Conservation (phyloP, 2,113 vertebrate genomes). For the Notarius lentiginosus region DNA sequence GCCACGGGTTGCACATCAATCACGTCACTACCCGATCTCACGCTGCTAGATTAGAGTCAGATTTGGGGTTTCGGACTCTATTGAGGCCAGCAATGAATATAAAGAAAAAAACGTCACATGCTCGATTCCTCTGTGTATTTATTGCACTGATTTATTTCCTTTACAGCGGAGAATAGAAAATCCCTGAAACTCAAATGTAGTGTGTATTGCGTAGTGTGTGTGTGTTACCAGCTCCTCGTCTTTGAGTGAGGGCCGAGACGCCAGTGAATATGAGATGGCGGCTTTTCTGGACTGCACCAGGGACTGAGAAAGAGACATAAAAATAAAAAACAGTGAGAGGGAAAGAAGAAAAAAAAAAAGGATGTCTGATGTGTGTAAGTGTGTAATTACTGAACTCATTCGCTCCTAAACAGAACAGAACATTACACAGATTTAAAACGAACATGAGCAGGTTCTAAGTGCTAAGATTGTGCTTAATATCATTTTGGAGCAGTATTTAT, state of each 20-base stretch:
- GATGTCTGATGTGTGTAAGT: neutral
- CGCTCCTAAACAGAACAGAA: neutral
- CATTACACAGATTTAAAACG: neutral
- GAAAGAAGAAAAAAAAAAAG: slow-evolving; percentile 41
- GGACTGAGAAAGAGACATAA: slow-evolving; percentile 73
- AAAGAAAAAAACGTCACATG: too few relatives aligned
- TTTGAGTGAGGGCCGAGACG: slow-evolving; percentile 89
- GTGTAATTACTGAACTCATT: neutral
- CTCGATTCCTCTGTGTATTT: neutral
- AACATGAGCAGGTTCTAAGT: neutral
- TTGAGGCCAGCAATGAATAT: too few relatives aligned
- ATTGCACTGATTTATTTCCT: neutral
- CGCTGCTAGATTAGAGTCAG: too few relatives aligned
- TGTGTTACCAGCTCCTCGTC: slow-evolving; percentile 92
- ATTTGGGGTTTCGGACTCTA: too few relatives aligned
- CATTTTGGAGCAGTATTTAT: neutral
- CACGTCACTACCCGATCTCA: too few relatives aligned
- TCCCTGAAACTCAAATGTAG: too few relatives aligned
- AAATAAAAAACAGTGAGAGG: slow-evolving; percentile 52
- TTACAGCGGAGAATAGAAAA: neutral
- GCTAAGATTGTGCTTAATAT: neutral
- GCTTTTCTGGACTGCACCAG: slow-evolving; percentile 95
- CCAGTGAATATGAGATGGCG: slow-evolving; percentile 88
- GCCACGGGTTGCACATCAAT: too few relatives aligned
- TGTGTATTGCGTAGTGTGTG: slow-evolving; percentile 18